phyloP scores from a whole-genome alignment of 1,140 invertebrate genomes.

The Rhynchophorus ferrugineus region DNA sequence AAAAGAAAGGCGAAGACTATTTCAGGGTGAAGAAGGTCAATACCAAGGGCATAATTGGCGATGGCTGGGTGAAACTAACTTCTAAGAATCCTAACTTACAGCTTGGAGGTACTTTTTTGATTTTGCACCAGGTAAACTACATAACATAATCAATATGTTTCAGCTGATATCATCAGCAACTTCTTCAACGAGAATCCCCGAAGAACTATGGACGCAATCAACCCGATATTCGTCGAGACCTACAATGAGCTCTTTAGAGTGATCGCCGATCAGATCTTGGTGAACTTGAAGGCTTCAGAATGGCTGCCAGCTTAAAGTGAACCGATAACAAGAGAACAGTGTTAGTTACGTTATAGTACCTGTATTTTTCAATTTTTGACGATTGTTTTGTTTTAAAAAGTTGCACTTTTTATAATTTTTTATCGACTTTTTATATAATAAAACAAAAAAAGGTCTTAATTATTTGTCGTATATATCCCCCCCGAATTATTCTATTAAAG shows the following conservation, averaged over 20 bases:
- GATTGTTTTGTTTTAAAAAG: no score
- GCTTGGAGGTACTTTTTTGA: slow-evolving; percentile 40
- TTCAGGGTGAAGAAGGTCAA: slow-evolving; percentile 52
- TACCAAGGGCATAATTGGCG: slow-evolving; percentile 53
- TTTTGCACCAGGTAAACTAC: neutral
- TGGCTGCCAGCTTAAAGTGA: slow-evolving; percentile 32
- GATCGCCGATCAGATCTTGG: slow-evolving; percentile 33
- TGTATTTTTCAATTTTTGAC: no score
- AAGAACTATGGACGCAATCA: slow-evolving; percentile 60
- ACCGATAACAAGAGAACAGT: no score
- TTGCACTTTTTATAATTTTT: no score
- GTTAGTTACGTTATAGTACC: no score
- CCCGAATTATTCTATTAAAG: no score
- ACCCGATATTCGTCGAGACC: slow-evolving; percentile 63
- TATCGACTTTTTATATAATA: no score
- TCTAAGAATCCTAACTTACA: slow-evolving; percentile 38
- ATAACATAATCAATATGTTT: slow-evolving; percentile 15
- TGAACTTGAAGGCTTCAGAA: slow-evolving; percentile 32
- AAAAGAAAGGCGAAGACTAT: slow-evolving; percentile 52
- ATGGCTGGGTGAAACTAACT: slow-evolving; percentile 51
- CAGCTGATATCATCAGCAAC: slow-evolving; percentile 37
- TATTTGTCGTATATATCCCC: no score
- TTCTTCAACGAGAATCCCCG: slow-evolving; percentile 65
- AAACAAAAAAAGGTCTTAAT: no score
- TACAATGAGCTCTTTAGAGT: slow-evolving; percentile 41